Evolutionary conservation across 2,888 invertebrate genomes (phyloP).

Genomic region (Acanthoscelides obtectus): DNA sequence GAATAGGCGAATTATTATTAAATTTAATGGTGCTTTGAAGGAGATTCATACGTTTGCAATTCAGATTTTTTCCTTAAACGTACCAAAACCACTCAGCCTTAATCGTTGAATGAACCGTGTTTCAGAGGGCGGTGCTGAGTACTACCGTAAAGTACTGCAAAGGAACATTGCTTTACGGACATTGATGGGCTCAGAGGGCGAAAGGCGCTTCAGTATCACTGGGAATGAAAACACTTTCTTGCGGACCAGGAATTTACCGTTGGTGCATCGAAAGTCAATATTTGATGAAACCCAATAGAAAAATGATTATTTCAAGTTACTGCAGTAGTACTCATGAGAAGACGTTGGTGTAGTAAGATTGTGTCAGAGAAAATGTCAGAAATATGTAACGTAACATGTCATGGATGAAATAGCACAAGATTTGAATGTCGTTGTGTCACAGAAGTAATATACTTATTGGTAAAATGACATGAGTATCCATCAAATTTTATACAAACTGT

Average conservation of each 20-base stretch:
- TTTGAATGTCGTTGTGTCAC: no score
- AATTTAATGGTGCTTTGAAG: no score
- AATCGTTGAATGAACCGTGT: not conserved
- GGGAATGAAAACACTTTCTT: slow-evolving; percentile 68
- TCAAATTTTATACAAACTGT: not conserved
- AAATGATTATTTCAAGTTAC: not conserved
- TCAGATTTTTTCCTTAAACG: no score
- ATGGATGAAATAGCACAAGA: no score
- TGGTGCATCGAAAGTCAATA: slow-evolving; percentile 61
- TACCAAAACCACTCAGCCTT: no score
- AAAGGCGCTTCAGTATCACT: slow-evolving; percentile 56
- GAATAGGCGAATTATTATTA: no score
- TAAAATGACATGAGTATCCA: not conserved
- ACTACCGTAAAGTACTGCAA: slow-evolving; percentile 66
- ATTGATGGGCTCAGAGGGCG: slow-evolving; percentile 60
- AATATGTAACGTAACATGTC: no score
- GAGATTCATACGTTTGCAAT: no score
- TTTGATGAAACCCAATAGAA: slow-evolving; percentile 48
- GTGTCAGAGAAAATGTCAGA: no score
- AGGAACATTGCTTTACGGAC: slow-evolving; percentile 69
- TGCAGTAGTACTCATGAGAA: not conserved
- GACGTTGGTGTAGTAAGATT: no score
- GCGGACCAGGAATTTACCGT: slow-evolving; percentile 60
- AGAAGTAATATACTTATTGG: no score
- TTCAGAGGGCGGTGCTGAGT: slow-evolving; percentile 66